Conservation (phyloP, 2,888 invertebrate species). For the Bombylius discolor region DNA sequence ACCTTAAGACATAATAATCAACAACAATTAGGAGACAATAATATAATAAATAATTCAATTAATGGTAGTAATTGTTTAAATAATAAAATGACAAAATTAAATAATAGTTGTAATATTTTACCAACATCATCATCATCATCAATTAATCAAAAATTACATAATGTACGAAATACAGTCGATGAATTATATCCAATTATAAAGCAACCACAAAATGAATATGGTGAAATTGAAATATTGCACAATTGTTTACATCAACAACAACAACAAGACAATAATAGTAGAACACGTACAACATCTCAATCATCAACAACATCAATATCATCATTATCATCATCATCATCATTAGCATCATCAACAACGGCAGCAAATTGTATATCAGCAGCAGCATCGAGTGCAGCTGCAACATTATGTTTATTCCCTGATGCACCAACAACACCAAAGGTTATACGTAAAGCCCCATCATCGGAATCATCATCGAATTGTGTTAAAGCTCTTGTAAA, state of each 20-base stretch:
- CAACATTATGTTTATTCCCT: slow-evolving; percentile 38
- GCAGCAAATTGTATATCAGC: neutral
- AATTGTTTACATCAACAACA: neutral
- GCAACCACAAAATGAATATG: neutral
- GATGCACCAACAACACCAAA: slow-evolving; percentile 54
- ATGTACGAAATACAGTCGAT: neutral
- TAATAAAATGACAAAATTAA: neutral
- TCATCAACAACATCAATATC: slow-evolving; percentile 3
- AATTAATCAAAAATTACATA: neutral
- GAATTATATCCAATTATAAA: neutral
- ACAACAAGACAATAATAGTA: neutral
- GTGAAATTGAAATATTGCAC: slow-evolving; percentile 4
- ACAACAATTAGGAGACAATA: too few species aligned
- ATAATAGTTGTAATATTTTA: neutral
- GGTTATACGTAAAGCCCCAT: slow-evolving; percentile 48
- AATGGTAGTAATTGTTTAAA: neutral
- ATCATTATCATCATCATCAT: slow-evolving; percentile 2
- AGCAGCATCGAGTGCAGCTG: slow-evolving; percentile 14
- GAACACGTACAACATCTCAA: neutral
- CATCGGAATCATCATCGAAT: slow-evolving; percentile 40
- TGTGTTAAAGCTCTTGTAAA: slow-evolving; percentile 36
- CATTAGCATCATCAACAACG: slow-evolving; percentile 6
- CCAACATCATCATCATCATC: too few species aligned
- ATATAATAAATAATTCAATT: too few species aligned
- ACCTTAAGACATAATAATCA: too few species aligned